Evolutionary conservation across 1,140 invertebrate genomes (phyloP).

Genomic region (Drosophila insularis): DNA sequence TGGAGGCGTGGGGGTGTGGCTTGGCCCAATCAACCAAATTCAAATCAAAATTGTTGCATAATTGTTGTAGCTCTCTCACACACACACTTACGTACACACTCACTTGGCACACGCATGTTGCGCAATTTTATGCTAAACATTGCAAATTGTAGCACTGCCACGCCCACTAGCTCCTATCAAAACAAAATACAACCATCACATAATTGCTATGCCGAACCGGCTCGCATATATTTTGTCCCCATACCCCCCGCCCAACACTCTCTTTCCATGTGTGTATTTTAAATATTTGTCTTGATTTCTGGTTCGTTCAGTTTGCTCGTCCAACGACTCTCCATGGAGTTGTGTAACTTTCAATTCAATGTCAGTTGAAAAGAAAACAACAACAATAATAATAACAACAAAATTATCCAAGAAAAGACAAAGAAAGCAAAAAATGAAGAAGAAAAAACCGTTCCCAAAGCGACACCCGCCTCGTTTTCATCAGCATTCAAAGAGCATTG

Average conservation of each 20-base stretch:
- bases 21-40: slow-evolving; percentile 25
- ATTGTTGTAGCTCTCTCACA: slow-evolving; percentile 40
- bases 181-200: slow-evolving; percentile 28
- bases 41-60: slow-evolving; percentile 65
- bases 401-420: neutral
- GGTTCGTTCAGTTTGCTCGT: slow-evolving; percentile 25
- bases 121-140: slow-evolving; percentile 77
- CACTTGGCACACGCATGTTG: slow-evolving; percentile 60
- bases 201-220: slow-evolving; percentile 72
- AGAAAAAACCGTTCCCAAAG: neutral
- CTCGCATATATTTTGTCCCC: slow-evolving; percentile 15
- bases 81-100: neutral
- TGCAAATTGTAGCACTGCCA: slow-evolving; percentile 71
- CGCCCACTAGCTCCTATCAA: slow-evolving; percentile 44
- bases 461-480: slow-evolving; percentile 32
- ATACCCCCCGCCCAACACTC: neutral
- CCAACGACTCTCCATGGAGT: slow-evolving; percentile 33
- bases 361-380: slow-evolving; percentile 50
- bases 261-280: slow-evolving; percentile 17
- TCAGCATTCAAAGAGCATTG: slow-evolving; percentile 57
- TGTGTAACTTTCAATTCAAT: slow-evolving; percentile 80
- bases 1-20: slow-evolving; percentile 2
- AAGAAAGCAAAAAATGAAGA: neutral
- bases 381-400: neutral
- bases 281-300: slow-evolving; percentile 74